Evolutionary conservation across 2,888 invertebrate genomes (phyloP), one percentile per base, ranked within the genome.

Genomic region (Calliphora vomitoria): DNA sequence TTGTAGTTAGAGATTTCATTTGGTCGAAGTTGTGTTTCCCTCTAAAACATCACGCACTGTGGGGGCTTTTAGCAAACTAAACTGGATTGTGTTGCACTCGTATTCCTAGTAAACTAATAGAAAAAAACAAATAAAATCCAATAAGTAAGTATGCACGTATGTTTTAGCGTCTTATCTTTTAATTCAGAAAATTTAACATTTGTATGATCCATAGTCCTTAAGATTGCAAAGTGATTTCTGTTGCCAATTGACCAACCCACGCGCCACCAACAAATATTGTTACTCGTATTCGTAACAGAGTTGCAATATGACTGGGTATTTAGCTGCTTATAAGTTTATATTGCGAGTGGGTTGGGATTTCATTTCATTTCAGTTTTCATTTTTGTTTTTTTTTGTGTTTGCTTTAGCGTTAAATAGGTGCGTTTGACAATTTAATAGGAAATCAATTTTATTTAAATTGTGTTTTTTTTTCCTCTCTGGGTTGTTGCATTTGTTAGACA

Each of bases 381-480:
- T 15, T 66, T 85, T 79, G 62, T 53, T 81, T 80, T 53, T 78
- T 58, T 50, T 72, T 69, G 76, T 35, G 58, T 58, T 75, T 82
- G 15, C 47, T 78, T 82, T 85, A 88, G 88, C 89, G 89, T 88
- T 89, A 89, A 89, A 89, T 89, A 89, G 89, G 89, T 89, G 89
- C 89, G 89, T 89, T 89, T 89, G 89, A 89, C 89, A 89, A 89
- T 89, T 89, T 89, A 89, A 89, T 89, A 89, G 89, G 87, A 89
- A 89, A 89, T 89, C 89, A 88, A 88, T 89, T 89, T 82, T 80
- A 85, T 66, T 87, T 88, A 88, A 87, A 82, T 83, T 74, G 74
- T 82, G 78, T 69, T 55, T 75, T 55, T 68, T 18, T n/a, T 53
- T 25, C 18, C 18, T 69, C 11, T 25, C 60, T 50, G 31, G 18